These are phyloP conservation scores for Malthinus flaveolus DNA, from an alignment of 2,888 invertebrate genomes.

Conservation along the genomic window DNA sequence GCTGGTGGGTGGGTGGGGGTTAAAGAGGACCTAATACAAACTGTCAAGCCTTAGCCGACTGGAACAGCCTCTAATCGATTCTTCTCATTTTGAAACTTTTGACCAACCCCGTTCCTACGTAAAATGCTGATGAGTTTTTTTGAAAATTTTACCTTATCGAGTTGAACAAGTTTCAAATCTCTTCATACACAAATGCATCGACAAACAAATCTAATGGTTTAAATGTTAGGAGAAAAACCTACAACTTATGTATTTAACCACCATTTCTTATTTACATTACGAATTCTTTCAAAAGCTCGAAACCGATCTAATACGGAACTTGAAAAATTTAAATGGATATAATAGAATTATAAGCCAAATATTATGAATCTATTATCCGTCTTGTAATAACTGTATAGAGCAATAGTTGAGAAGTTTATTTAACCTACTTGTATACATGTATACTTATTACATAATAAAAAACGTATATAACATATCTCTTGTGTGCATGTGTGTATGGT, in stretches of 20 bases:
- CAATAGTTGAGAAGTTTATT: not conserved
- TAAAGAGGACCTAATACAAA: too few species aligned
- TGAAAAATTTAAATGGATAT: slow-evolving; percentile 14
- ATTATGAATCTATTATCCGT: not conserved
- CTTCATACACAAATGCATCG: slow-evolving; percentile 45
- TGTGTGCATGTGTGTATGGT: too few species aligned
- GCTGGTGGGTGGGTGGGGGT: too few species aligned
- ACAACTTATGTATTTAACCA: slow-evolving; percentile 46
- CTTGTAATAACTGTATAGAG: slow-evolving; percentile 2
- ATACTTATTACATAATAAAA: too few species aligned
- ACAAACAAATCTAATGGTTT: slow-evolving; percentile 53
- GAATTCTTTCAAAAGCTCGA: slow-evolving; percentile 42
- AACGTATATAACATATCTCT: too few species aligned
- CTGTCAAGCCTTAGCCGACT: too few species aligned
- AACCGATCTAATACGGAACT: slow-evolving; percentile 24
- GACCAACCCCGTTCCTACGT: too few species aligned
- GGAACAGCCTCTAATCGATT: too few species aligned
- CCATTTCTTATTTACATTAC: slow-evolving; percentile 44
- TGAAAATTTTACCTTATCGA: too few species aligned
- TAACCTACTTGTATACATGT: not conserved
- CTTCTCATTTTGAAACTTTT: too few species aligned
- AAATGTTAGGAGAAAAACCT: slow-evolving; percentile 44
- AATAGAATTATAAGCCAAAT: not conserved
- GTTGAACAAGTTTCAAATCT: too few species aligned
- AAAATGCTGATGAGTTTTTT: too few species aligned